These are phyloP conservation scores for Nebria salina DNA, from an alignment of 2,888 invertebrate genomes.

Conservation along the genomic window DNA sequence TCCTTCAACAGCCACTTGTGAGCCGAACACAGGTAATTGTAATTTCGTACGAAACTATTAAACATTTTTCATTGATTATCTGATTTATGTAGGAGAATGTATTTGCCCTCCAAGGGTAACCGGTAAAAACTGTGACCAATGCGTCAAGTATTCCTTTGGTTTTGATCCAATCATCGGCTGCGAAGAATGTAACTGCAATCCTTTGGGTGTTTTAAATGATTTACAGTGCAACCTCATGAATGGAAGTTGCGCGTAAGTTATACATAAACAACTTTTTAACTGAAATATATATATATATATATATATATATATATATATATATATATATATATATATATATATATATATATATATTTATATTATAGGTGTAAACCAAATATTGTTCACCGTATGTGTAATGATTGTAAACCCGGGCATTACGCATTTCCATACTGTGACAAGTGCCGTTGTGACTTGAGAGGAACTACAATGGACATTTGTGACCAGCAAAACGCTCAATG, in stretches of 20 bases:
- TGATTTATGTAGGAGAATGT: conserved; percentile 68
- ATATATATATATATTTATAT: not conserved
- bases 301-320: too few species aligned
- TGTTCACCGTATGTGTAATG: conserved; percentile 88
- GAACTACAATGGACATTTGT: conserved; percentile 88
- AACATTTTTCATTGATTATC: not conserved
- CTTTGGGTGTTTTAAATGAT: conserved; percentile 81
- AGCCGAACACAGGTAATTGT: conserved; percentile 70
- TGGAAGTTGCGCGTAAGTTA: conserved; percentile 83
- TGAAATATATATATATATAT: not conserved
- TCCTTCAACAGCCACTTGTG: conserved; percentile 83
- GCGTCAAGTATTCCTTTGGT: conserved; percentile 88
- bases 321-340: too few species aligned
- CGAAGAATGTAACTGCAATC: conserved; percentile 91
- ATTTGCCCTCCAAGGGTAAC: conserved; percentile 92
- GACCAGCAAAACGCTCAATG: conserved; percentile 82
- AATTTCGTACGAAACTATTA: not conserved
- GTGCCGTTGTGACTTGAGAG: conserved; percentile 84
- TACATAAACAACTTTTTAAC: not conserved
- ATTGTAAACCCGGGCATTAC: conserved; percentile 84
- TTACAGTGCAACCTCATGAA: conserved; percentile 88
- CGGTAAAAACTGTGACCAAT: conserved; percentile 89
- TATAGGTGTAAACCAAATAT: conserved; percentile 84
- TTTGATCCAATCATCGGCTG: conserved; percentile 95
- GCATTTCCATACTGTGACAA: conserved; percentile 89